phyloP scores from a whole-genome alignment of 1,140 invertebrate genomes.

The Octopus sinensis region DNA sequence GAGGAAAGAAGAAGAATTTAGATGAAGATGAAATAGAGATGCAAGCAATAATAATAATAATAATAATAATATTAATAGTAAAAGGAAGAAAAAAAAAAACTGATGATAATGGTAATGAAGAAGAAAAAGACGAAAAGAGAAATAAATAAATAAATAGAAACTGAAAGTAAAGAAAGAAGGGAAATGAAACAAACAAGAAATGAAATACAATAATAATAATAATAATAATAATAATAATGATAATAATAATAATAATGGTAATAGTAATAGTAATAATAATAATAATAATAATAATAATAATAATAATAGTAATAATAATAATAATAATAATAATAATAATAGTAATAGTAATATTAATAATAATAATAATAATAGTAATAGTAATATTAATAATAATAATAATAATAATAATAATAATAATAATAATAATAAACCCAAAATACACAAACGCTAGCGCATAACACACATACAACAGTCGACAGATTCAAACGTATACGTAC shows the following conservation, averaged over 20 bases:
- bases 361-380: no score
- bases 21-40: no score
- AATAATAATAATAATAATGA: conserved; percentile 10
- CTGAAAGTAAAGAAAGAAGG: not conserved
- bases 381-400: no score
- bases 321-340: no score
- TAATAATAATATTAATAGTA: not conserved
- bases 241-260: conserved; percentile 11
- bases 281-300: conserved; percentile 1
- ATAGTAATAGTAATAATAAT: conserved; percentile 13
- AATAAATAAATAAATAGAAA: conserved; percentile 10
- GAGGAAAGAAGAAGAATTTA: not conserved
- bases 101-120: not conserved
- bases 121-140: conserved; percentile 9
- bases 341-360: no score
- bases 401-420: no score
- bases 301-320: no score
- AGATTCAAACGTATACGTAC: no score
- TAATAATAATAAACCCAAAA: no score
- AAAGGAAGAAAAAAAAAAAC: not conserved
- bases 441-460: no score
- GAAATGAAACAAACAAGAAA: not conserved
- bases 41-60: not conserved
- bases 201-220: not conserved
- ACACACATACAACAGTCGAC: no score